These are phyloP conservation scores for Caenorhabditis drosophilae DNA, from an alignment of 2,888 invertebrate species.

Conservation along the genomic window DNA sequence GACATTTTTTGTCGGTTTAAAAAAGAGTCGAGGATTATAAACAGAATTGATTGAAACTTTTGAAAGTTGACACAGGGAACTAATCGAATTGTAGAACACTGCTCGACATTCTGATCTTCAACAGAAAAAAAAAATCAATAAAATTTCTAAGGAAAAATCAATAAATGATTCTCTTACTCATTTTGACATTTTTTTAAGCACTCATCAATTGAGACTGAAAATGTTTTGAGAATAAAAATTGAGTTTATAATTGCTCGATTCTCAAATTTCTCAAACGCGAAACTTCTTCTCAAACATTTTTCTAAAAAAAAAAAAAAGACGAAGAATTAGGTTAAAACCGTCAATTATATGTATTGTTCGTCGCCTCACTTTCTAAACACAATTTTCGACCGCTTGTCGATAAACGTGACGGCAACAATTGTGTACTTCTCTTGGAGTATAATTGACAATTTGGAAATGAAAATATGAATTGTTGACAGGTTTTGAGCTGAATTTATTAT, in stretches of 20 bases:
- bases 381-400: too few species aligned
- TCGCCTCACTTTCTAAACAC: slow-evolving; percentile 1
- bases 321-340: background rate
- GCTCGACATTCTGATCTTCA: background rate
- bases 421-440: too few species aligned
- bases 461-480: too few species aligned
- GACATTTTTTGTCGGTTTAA: slow-evolving; percentile 31
- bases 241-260: slow-evolving; percentile 15
- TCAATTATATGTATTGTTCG: background rate
- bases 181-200: slow-evolving; percentile 49
- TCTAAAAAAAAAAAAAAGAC: slow-evolving; percentile 9
- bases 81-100: slow-evolving; percentile 29
- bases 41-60: slow-evolving; percentile 53
- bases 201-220: slow-evolving; percentile 28
- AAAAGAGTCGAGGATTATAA: slow-evolving; percentile 48
- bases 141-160: too few species aligned
- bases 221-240: slow-evolving; percentile 20
- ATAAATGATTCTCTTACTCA: slow-evolving; percentile 21
- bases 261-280: slow-evolving; percentile 39
- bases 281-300: slow-evolving; percentile 35
- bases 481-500: too few species aligned
- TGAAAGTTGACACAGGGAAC: slow-evolving; percentile 44
- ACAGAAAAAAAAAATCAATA: background rate
- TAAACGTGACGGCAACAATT: too few species aligned
- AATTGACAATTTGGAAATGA: too few species aligned